Evolutionary conservation across 2,888 invertebrate species (phyloP).

Genomic region (Sicus ferrugineus): DNA sequence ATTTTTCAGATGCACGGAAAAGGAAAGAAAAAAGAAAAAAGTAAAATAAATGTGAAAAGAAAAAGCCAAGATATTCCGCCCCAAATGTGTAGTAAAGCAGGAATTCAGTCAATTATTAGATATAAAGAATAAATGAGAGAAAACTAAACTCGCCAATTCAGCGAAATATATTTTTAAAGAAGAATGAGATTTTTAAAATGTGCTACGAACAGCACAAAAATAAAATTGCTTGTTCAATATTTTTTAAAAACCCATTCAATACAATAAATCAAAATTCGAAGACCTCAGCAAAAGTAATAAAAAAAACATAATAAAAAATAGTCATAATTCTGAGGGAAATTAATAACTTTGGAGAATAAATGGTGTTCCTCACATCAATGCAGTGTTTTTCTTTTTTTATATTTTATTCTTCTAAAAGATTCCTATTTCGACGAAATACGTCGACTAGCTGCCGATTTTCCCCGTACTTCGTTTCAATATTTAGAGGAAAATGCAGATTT

Average conservation of each 20-base stretch:
- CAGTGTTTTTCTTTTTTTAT: neutral
- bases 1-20: slow-evolving; percentile 1
- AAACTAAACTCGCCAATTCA: neutral
- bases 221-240: no score
- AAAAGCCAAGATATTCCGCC: neutral
- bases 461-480: no score
- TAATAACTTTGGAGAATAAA: neutral
- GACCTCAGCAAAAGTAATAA: no score
- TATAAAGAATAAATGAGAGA: neutral
- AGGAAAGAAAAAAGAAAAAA: neutral
- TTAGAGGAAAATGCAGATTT: no score
- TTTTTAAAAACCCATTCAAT: no score
- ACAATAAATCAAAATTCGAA: no score
- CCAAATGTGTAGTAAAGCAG: neutral
- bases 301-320: no score
- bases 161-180: neutral
- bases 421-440: no score
- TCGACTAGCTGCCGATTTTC: no score
- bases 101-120: neutral
- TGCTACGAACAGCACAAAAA: neutral
- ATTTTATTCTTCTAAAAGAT: no score
- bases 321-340: neutral
- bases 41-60: neutral
- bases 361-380: neutral
- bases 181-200: neutral